phyloP scores from a whole-genome alignment of 2,113 vertebrate genomes.

The Corythaixoides concolor region DNA sequence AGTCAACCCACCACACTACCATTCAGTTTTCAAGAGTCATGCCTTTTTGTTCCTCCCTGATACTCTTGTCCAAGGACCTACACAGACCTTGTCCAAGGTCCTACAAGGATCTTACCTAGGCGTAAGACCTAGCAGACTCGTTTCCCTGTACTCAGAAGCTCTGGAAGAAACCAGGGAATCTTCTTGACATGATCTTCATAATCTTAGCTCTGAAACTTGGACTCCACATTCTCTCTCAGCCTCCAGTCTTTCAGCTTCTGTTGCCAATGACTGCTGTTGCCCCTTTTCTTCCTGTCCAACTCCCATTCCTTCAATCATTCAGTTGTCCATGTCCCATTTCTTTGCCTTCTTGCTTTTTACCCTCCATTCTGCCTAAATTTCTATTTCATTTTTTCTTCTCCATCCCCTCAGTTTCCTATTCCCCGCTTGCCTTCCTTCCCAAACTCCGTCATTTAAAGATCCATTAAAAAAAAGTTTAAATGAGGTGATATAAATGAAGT shows the following conservation, averaged over 20 bases:
- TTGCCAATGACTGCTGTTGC: not conserved
- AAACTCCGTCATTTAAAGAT: not conserved
- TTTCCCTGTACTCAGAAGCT: not conserved
- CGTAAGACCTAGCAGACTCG: not conserved
- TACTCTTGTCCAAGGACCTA: not conserved
- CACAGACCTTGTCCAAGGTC: not conserved
- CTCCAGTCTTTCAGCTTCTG: not conserved
- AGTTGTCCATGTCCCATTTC: not conserved
- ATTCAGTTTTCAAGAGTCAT: not conserved
- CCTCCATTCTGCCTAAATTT: not conserved
- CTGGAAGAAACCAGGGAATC: not conserved
- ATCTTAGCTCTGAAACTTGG: not conserved
- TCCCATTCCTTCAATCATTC: not conserved
- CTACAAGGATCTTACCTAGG: too few species aligned
- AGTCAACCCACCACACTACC: too few species aligned
- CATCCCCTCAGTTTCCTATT: not conserved
- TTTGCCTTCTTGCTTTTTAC: not conserved
- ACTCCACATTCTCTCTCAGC: not conserved
- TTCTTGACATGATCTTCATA: not conserved
- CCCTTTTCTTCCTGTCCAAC: not conserved
- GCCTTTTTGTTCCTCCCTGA: not conserved
- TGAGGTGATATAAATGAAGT: not conserved
- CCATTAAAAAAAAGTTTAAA: not conserved
- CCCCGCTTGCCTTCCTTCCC: not conserved
- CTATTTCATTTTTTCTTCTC: not conserved